A percentile compares a stretch with the other conserved stretches of the same genome.
Evolutionary conservation across 2,797 vertebrate species (phyloP).

Genomic region (Diplodus puntazzo): DNA sequence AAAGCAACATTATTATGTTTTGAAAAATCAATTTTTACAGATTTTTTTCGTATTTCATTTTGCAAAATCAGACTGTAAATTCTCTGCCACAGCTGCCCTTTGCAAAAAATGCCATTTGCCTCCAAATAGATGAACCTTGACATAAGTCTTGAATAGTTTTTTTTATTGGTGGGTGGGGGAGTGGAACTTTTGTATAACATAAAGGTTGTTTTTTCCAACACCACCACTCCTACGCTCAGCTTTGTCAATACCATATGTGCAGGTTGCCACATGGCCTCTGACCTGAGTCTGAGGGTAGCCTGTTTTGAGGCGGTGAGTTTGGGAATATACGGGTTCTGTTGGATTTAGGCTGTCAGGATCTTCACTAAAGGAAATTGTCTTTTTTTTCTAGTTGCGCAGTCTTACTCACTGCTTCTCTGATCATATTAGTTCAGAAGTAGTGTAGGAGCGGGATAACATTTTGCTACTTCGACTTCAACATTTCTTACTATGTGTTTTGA

Average conservation of each 20-base stretch:
- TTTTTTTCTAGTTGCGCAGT: constrained; percentile 1
- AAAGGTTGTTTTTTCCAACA: constrained; percentile 2
- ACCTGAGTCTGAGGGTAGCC: constrained; percentile 20
- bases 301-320: neutral
- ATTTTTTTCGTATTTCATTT: neutral
- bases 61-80: neutral
- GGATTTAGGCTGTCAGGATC: neutral
- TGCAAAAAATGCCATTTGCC: neutral
- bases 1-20: neutral
- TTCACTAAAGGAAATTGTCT: neutral
- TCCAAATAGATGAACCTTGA: neutral
- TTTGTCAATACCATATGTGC: constrained; percentile 18
- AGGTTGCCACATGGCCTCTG: constrained; percentile 2
- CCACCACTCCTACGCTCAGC: neutral
- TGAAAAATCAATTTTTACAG: neutral
- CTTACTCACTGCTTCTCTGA: constrained; percentile 1
- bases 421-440: constrained; percentile 12
- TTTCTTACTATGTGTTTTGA: too few species aligned
- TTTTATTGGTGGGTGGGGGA: constrained; percentile 10
- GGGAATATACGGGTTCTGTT: neutral
- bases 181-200: constrained; percentile 7
- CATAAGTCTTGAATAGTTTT: neutral
- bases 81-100: neutral
- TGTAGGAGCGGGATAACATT: neutral
- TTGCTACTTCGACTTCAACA: constrained; percentile 9